Percentiles rank a stretch among this genome's conserved stretches.
These are phyloP conservation scores for Drosophila sechellia DNA, from an alignment of 1,140 invertebrate genomes.

Conservation along the genomic window DNA sequence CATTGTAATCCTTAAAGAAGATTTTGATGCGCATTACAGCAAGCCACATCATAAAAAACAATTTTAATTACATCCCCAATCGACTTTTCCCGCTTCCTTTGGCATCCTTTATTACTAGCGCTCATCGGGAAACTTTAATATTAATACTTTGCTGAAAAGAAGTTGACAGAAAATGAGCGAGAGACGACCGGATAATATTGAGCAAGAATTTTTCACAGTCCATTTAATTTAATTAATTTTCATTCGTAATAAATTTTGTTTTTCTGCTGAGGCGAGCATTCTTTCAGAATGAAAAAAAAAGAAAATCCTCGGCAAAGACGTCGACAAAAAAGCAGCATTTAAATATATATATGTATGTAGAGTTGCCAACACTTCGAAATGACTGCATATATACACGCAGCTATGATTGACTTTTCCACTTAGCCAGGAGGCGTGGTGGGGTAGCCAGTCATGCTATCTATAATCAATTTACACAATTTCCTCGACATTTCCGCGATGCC, in stretches of 20 bases:
- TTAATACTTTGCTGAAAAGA: conserved; percentile 50
- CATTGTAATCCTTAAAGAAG: conserved; percentile 39
- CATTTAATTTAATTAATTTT: conserved; percentile 81
- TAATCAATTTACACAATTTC: conserved; percentile 80
- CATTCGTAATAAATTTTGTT: conserved; percentile 74
- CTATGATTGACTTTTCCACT: conserved; percentile 65
- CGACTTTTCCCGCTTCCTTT: conserved; percentile 22
- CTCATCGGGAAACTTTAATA: conserved; percentile 43
- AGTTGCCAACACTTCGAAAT: conserved; percentile 19
- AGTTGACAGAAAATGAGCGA: conserved; percentile 20
- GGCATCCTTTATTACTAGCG: conserved; percentile 12
- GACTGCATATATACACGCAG: conserved; percentile 22
- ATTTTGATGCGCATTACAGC: conserved; percentile 34
- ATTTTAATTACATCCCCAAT: conserved; percentile 47
- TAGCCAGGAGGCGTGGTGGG: conserved; percentile 4
- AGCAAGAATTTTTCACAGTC: conserved; percentile 68
- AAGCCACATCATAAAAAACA: conserved; percentile 38
- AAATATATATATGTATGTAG: conserved; percentile 38
- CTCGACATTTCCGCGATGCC: conserved; percentile 63
- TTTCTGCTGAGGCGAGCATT: conserved; percentile 43
- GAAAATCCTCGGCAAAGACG: conserved; percentile 15
- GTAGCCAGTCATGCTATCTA: conserved; percentile 57
- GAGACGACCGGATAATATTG: conserved; percentile 31
- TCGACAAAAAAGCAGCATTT: conserved; percentile 53
- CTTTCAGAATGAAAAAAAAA: conserved; percentile 1